A percentile compares a stretch with the other conserved stretches of the same genome.
Evolutionary conservation across 2,888 invertebrate genomes (phyloP).

Genomic region (Sclerodermus sp.): DNA sequence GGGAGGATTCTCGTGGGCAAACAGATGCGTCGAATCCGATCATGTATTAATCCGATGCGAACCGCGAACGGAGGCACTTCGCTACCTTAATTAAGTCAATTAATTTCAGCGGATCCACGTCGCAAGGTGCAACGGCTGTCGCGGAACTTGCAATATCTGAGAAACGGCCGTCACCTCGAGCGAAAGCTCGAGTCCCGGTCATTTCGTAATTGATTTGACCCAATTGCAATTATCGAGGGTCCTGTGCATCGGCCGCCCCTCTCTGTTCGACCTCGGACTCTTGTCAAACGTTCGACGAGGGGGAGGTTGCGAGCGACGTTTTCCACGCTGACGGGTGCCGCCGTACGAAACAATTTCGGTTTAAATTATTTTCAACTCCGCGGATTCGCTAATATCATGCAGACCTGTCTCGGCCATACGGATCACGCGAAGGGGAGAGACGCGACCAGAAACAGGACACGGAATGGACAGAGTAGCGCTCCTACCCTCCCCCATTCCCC

Average conservation of each 20-base stretch:
- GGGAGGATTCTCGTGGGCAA: slow-evolving; percentile 15
- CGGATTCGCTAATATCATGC: no score
- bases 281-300: slow-evolving; percentile 24
- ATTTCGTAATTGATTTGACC: slow-evolving; percentile 9
- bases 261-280: no score
- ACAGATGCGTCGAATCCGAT: slow-evolving; percentile 26
- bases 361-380: no score
- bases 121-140: slow-evolving; percentile 14
- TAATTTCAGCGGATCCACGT: slow-evolving; percentile 17
- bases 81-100: slow-evolving; percentile 36
- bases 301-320: slow-evolving; percentile 11
- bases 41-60: slow-evolving; percentile 27
- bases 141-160: slow-evolving; percentile 21
- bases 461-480: no score
- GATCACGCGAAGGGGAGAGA: no score
- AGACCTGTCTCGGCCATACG: no score
- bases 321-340: slow-evolving; percentile 18
- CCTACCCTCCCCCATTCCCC: no score
- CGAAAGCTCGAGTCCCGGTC: slow-evolving; percentile 6
- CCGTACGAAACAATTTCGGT: no score
- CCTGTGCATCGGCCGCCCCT: neutral
- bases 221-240: slow-evolving; percentile 21
- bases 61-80: slow-evolving; percentile 22
- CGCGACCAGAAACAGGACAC: no score
- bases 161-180: slow-evolving; percentile 13